phyloP scores from a whole-genome alignment of 92 coral and sea anemone genomes.

The Palythoa heliodiscus region DNA sequence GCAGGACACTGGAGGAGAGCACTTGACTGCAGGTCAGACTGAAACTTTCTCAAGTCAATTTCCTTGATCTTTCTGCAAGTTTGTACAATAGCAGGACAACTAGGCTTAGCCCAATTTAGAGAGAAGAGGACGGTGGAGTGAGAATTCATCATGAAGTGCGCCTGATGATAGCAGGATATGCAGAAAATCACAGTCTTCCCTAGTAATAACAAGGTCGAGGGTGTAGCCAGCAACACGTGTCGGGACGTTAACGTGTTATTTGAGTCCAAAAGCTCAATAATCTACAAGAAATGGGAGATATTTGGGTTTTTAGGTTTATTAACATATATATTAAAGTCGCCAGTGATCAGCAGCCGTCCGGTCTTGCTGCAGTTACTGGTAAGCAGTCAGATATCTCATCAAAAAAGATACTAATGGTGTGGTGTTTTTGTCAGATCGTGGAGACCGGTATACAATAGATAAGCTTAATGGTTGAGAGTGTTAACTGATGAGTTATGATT shows the following conservation, averaged over 20 bases:
- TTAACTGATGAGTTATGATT: too few species aligned
- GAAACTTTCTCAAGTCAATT: neutral
- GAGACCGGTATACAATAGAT: too few species aligned
- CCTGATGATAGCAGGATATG: neutral
- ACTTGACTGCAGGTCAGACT: conserved; percentile 12
- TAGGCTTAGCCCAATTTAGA: neutral
- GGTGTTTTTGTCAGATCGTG: neutral
- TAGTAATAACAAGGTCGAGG: neutral
- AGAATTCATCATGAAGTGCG: neutral
- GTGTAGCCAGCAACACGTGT: neutral
- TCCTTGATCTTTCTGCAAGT: neutral
- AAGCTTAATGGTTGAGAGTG: neutral
- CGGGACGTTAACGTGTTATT: too few species aligned
- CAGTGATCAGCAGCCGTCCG: neutral
- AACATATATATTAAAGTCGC: neutral
- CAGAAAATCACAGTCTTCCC: neutral
- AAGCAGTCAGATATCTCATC: neutral
- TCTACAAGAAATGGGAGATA: too few species aligned
- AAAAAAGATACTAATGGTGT: neutral
- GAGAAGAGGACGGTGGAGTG: neutral
- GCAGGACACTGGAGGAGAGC: conserved; percentile 1
- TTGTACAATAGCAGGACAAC: neutral
- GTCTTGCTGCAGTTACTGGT: neutral
- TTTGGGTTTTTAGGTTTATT: neutral
- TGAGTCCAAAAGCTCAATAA: too few species aligned